Percentiles rank a stretch among this genome's conserved stretches.
Conservation (phyloP, 2,113 vertebrate genomes). For the Mugil cephalus region DNA sequence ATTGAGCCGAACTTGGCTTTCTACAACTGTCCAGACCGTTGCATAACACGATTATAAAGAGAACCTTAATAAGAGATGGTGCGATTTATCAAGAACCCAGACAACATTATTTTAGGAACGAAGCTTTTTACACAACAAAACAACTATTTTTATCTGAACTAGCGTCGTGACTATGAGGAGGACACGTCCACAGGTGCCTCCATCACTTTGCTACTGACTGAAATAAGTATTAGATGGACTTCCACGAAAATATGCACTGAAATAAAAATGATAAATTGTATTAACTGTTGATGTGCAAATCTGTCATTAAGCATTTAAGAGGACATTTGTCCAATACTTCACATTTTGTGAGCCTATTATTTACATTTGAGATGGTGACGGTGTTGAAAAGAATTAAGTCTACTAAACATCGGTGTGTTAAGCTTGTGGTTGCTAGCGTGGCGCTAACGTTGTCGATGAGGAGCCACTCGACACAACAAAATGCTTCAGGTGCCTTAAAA, state of each 20-base stretch:
- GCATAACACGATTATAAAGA: conserved; percentile 22
- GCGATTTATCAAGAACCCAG: conserved; percentile 9
- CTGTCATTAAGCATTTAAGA: neutral
- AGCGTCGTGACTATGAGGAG: too few species aligned
- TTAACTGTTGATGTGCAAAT: neutral
- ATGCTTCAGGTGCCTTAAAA: conserved; percentile 9
- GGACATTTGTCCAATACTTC: neutral
- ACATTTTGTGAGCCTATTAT: neutral
- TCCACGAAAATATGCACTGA: too few species aligned
- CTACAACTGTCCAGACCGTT: conserved; percentile 10
- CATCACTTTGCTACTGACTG: too few species aligned
- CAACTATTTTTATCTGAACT: too few species aligned
- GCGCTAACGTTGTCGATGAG: too few species aligned
- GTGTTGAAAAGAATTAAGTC: too few species aligned
- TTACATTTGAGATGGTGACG: too few species aligned
- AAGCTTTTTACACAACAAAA: conserved; percentile 5
- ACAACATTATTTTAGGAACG: neutral
- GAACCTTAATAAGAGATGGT: neutral
- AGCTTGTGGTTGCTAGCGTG: too few species aligned
- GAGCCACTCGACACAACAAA: neutral
- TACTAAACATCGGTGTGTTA: too few species aligned
- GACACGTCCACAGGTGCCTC: too few species aligned
- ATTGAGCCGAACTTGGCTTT: conserved; percentile 1
- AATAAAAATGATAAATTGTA: too few species aligned
- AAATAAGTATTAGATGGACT: too few species aligned